These are phyloP conservation scores for Henricia sp. DNA, from an alignment of 53 echinoderm and acorn worm genomes.

Conservation along the genomic window DNA sequence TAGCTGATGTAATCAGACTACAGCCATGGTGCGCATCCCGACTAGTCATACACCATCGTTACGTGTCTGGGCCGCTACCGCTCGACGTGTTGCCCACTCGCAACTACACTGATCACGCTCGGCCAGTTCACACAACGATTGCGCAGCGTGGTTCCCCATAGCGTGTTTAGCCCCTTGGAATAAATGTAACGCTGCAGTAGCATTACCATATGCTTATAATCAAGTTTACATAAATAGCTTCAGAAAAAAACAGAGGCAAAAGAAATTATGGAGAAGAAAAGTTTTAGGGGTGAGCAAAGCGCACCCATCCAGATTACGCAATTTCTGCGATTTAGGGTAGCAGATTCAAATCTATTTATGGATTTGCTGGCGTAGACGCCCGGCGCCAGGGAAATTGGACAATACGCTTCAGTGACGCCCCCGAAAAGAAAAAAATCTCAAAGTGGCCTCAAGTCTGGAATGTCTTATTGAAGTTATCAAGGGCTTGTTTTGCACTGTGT, in stretches of 20 bases:
- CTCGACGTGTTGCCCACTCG: too few species aligned
- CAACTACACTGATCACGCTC: too few species aligned
- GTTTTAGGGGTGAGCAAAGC: background rate
- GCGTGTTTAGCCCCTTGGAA: slow-evolving; percentile 42
- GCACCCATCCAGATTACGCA: slow-evolving; percentile 27
- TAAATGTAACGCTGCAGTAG: slow-evolving; percentile 35
- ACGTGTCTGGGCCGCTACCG: too few species aligned
- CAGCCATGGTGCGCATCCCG: background rate
- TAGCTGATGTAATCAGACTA: slow-evolving; percentile 56
- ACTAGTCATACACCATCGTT: too few species aligned
- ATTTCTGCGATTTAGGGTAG: slow-evolving; percentile 47
- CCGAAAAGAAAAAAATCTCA: slow-evolving; percentile 48
- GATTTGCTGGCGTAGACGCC: slow-evolving; percentile 22
- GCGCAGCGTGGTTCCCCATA: slow-evolving; percentile 39
- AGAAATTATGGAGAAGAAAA: background rate
- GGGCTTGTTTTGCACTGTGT: background rate
- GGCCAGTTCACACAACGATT: slow-evolving; percentile 39
- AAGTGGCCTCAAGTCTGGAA: slow-evolving; percentile 28
- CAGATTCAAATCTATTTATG: slow-evolving; percentile 56
- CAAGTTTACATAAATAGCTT: slow-evolving; percentile 54
- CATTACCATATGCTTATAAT: slow-evolving; percentile 53
- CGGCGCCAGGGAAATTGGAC: slow-evolving; percentile 62
- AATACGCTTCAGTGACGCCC: slow-evolving; percentile 51
- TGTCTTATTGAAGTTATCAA: slow-evolving; percentile 20
- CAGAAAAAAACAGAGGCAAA: background rate